A percentile compares a stretch with the other conserved stretches of the same genome.
phyloP scores from a whole-genome alignment of 2,113 vertebrate species.

The Alethe diademata region DNA sequence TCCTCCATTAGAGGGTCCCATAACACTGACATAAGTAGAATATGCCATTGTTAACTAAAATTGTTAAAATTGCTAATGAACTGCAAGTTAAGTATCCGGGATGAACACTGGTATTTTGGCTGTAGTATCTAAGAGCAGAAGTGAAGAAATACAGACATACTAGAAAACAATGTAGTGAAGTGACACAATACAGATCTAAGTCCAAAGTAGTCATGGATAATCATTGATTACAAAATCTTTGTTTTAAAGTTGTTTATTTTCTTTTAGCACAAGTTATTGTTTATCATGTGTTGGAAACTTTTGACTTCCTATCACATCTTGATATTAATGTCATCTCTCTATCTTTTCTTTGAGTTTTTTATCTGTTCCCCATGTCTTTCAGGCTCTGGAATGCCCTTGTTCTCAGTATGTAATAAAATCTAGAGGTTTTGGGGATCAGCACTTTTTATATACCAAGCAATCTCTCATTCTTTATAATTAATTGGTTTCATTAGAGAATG shows the following conservation, averaged over 20 bases:
- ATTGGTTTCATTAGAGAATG: not conserved
- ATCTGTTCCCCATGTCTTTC: not conserved
- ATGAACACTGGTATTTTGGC: not conserved
- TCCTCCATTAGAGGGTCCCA: constrained; percentile 7
- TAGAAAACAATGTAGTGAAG: not conserved
- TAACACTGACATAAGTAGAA: not conserved
- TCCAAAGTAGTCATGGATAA: not conserved
- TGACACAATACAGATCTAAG: not conserved
- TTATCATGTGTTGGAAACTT: not conserved
- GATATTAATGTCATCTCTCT: not conserved
- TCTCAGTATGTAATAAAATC: not conserved
- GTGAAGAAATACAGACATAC: not conserved
- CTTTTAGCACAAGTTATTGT: not conserved
- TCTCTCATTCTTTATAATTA: not conserved
- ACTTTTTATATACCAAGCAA: not conserved
- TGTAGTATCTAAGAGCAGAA: not conserved
- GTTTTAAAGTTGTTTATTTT: not conserved
- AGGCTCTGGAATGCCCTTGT: not conserved
- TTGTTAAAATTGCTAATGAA: not conserved
- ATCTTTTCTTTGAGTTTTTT: not conserved
- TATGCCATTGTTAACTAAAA: not conserved
- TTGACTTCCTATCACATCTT: not conserved
- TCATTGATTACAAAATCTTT: not conserved
- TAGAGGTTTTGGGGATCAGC: not conserved
- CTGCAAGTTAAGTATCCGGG: not conserved